phyloP scores from a whole-genome alignment of 2,888 invertebrate genomes.

The Calameuta pallipes region DNA sequence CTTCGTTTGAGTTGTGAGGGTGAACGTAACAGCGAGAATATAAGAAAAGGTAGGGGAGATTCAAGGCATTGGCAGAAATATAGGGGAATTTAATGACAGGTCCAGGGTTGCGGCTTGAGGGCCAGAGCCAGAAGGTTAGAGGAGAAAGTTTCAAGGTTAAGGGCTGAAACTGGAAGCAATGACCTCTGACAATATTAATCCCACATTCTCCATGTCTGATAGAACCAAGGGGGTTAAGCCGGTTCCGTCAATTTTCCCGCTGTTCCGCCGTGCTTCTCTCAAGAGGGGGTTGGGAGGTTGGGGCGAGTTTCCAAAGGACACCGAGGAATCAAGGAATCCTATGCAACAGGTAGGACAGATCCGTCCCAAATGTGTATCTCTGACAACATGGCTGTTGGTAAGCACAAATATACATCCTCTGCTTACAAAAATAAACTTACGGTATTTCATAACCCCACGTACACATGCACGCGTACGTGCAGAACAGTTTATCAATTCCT shows the following conservation, averaged over 20 bases:
- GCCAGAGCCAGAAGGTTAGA: background rate
- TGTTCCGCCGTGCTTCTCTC: background rate
- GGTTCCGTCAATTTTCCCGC: background rate
- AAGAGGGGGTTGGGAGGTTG: background rate
- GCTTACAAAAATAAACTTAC: background rate
- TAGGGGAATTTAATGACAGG: background rate
- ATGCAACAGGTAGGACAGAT: conserved; percentile 49
- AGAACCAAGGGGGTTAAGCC: background rate
- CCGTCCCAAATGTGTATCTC: conserved; percentile 24
- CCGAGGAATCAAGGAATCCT: conserved; percentile 21
- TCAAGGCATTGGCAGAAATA: background rate
- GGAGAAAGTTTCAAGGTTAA: background rate
- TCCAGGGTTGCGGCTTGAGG: background rate
- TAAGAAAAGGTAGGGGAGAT: background rate
- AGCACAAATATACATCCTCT: background rate
- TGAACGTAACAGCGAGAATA: background rate
- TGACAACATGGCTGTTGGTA: background rate
- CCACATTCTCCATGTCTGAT: background rate
- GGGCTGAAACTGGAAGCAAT: background rate
- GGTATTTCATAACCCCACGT: background rate
- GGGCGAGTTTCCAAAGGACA: conserved; percentile 12
- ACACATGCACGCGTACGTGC: background rate
- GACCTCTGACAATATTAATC: conserved; percentile 1
- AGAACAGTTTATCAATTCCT: background rate
- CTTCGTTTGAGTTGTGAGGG: too few relatives aligned